Conservation (phyloP, 2,113 vertebrate species). For the Osmerus mordax region DNA sequence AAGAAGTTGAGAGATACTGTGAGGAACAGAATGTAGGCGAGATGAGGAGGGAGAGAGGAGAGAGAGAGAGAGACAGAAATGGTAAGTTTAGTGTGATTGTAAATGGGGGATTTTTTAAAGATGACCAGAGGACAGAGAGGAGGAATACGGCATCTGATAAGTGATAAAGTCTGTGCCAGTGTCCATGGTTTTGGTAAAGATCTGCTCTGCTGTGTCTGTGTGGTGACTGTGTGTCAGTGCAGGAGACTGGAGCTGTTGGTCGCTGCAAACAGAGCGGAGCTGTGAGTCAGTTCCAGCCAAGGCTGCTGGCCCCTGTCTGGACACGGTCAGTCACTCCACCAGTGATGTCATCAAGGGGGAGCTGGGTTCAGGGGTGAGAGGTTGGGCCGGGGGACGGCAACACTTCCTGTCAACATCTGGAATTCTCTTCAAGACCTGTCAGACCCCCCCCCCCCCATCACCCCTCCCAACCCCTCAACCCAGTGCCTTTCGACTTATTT, state of each 20-base stretch:
- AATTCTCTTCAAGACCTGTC: constrained; percentile 21
- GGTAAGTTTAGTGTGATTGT: neutral
- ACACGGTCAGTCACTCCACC: constrained; percentile 1
- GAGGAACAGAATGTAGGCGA: neutral
- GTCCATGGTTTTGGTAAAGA: no score
- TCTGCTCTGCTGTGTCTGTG: no score
- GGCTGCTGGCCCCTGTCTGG: neutral
- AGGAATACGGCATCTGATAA: no score
- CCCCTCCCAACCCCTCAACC: neutral
- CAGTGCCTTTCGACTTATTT: neutral
- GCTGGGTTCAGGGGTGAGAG: neutral
- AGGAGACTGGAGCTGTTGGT: no score
- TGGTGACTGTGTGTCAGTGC: no score
- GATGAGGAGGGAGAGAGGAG: neutral
- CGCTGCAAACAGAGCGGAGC: no score
- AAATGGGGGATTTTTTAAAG: no score
- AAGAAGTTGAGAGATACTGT: neutral
- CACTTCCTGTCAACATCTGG: constrained; percentile 41
- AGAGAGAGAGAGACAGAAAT: neutral
- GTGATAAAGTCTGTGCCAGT: no score
- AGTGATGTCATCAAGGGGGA: constrained; percentile 17
- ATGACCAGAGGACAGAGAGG: no score
- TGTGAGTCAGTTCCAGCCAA: no score
- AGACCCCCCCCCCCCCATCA: neutral
- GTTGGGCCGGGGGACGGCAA: neutral